Conservation (phyloP, 2,113 vertebrate species). For the Neodontobutis hainanensis region DNA sequence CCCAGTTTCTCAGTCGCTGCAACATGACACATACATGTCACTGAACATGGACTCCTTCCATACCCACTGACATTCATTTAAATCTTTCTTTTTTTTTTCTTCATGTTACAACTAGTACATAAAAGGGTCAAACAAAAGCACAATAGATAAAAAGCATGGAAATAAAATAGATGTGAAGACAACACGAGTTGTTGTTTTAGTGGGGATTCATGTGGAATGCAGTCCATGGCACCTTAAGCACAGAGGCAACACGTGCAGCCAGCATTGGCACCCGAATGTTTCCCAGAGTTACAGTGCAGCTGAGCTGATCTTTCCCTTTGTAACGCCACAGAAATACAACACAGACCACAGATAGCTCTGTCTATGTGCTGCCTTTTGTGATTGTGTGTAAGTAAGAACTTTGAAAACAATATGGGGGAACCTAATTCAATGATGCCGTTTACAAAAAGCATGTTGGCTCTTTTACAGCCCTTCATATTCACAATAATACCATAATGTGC, state of each 20-base stretch:
- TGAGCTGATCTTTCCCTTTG: slow-evolving; percentile 42
- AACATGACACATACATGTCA: slow-evolving; percentile 59
- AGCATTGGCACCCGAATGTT: slow-evolving; percentile 50
- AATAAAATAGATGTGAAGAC: slow-evolving; percentile 43
- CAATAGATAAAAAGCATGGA: slow-evolving; percentile 71
- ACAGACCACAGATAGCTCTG: slow-evolving; percentile 5
- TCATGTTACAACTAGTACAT: slow-evolving; percentile 52
- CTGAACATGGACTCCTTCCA: slow-evolving; percentile 62
- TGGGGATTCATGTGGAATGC: slow-evolving; percentile 48
- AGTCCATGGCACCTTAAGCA: slow-evolving; percentile 56
- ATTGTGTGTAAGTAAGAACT: slow-evolving; percentile 49
- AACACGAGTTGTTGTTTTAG: background rate
- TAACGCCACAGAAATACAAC: slow-evolving; percentile 37
- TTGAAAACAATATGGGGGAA: slow-evolving; percentile 15
- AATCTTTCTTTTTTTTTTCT: slow-evolving; percentile 43
- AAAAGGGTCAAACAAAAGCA: slow-evolving; percentile 62
- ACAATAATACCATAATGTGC: slow-evolving; percentile 69
- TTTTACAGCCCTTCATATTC: slow-evolving; percentile 74
- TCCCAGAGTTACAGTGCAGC: slow-evolving; percentile 62
- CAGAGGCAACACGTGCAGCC: slow-evolving; percentile 48
- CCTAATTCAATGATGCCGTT: slow-evolving; percentile 56
- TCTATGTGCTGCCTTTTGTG: slow-evolving; percentile 26
- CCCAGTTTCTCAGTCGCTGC: slow-evolving; percentile 57
- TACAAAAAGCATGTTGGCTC: slow-evolving; percentile 56
- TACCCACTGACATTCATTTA: slow-evolving; percentile 71